phyloP scores from a whole-genome alignment of 2,113 vertebrate genomes.

The Gasterosteus nipponicus region DNA sequence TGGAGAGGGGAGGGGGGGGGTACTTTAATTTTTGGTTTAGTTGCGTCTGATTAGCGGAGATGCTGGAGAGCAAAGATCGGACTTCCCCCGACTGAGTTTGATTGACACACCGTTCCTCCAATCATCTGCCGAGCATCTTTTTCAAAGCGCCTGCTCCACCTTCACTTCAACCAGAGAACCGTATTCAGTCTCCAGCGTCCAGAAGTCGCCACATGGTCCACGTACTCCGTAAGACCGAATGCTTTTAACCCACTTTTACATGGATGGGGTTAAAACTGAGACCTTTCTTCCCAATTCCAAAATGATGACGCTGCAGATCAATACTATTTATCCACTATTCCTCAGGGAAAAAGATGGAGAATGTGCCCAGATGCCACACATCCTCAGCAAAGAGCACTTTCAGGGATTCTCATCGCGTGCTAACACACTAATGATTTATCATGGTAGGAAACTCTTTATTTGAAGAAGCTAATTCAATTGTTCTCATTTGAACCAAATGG shows the following conservation, averaged over 20 bases:
- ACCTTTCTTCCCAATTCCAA: neutral
- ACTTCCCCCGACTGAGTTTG: neutral
- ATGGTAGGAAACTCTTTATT: neutral
- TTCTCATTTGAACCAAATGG: neutral
- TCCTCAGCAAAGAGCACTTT: neutral
- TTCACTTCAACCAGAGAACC: conserved; percentile 5
- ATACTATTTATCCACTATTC: neutral
- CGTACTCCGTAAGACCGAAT: neutral
- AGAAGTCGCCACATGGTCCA: neutral
- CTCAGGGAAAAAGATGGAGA: neutral
- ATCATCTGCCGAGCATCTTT: neutral
- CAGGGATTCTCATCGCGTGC: neutral
- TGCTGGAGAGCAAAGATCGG: neutral
- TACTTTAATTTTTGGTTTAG: too few relatives aligned
- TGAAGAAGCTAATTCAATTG: neutral
- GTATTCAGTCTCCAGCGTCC: neutral
- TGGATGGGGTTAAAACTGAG: neutral
- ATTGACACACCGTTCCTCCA: neutral
- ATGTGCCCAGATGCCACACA: neutral
- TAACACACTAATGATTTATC: neutral
- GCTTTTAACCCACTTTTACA: neutral
- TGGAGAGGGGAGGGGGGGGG: conserved; percentile 12
- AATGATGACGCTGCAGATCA: neutral
- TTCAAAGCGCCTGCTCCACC: neutral
- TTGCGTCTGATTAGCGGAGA: neutral